Evolutionary conservation across 2,888 invertebrate species (phyloP), one percentile per base, ranked within the genome.

Genomic region (Choristoneura rosaceana): DNA sequence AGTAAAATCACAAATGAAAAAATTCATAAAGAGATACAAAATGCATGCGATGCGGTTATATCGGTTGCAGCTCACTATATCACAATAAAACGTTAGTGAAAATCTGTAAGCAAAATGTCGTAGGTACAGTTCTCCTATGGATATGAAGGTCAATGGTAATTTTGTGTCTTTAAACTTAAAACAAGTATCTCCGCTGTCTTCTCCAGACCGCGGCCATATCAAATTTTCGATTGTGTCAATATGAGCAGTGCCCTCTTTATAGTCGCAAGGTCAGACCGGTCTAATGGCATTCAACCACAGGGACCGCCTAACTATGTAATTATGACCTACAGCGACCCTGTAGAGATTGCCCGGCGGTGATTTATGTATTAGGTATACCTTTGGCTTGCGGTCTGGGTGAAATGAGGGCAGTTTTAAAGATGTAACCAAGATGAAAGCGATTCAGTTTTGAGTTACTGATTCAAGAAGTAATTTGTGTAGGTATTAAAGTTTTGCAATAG

Each of bases 161-260:
- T 47, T 47, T 5, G 43, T 25, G 25, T 25, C 25, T 43, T 14
- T 14, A 4, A 4, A 4, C 7, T 14, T 14, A 14, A 2, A 17
- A 0, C 1, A 8, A 17, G 3, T 47, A 47, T 47, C 63, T 38
- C 68, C 50, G 50, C 43, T 12, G 10, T 5, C n/a, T 61, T 61
- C 50, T 4, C 2, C 55, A 41, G 15, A 7, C 17, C 7, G 52
- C 52, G 71, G 71, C 7, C 34, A 62, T 67, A 62, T 67, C 45
- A 71, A 67, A 71, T 67, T 62, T 67, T 55, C 47, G 34, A 62
- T 55, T 52, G 71, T 67, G 67, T 71, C 71, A 71, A 67, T 71
- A 71, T 67, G 58, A 62, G 47, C 62, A 34, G 34, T 66, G 67
- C 67, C 71, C 71, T 71, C 67, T 71, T 68, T 34, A 43, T 47